Evolutionary conservation across 2,888 invertebrate species (phyloP), one percentile per base, ranked within the genome.

Genomic region (Polydrusus pterygomalis): DNA sequence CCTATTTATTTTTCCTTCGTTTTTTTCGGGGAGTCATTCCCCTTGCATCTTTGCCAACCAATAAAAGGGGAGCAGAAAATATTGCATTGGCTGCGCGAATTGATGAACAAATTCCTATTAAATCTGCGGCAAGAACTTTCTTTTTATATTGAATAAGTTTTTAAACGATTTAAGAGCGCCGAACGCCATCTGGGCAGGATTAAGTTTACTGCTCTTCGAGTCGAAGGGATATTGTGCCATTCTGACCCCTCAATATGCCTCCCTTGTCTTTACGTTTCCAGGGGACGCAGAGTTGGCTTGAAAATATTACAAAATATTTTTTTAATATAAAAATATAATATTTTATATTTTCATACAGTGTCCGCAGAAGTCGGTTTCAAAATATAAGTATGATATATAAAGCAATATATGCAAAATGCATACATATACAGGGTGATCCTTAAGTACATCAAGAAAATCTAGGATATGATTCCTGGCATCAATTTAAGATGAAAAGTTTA

Each of bases 101-200:
- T 88, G 88, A 88, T 88, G 88, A 88, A 87, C 88, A 87, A 87
- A 87, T 88, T 88, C 87, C 87, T 88, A 88, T 88, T 88, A 88
- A 88, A 88, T 88, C 88, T 86, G 85, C 85, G 84, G 83, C 82
- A 81, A 78, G 69, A 85, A 85, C 85, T 86, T 86, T 64, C 86
- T 87, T 87, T 87, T 87, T 87, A 88, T 88, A 88, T 88, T 87
- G 87, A 88, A 87, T 87, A 87, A 88, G 86, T 88, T 87, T 87
- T 86, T 85, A 86, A 87, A 83, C 87, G 87, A 87, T 87, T 87
- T 87, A 86, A 87, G 87, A 87, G 86, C 84, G 73, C 63, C 62
- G 74, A 63, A 54, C 77, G 86, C 86, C 87, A 87, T 87, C 87
- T 87, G 88, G 85, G 85, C 83, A 82, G 87, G 87, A 87, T 88